These are phyloP conservation scores for Synanthedon tipuliformis DNA, from an alignment of 2,888 invertebrate genomes.

Conservation along the genomic window DNA sequence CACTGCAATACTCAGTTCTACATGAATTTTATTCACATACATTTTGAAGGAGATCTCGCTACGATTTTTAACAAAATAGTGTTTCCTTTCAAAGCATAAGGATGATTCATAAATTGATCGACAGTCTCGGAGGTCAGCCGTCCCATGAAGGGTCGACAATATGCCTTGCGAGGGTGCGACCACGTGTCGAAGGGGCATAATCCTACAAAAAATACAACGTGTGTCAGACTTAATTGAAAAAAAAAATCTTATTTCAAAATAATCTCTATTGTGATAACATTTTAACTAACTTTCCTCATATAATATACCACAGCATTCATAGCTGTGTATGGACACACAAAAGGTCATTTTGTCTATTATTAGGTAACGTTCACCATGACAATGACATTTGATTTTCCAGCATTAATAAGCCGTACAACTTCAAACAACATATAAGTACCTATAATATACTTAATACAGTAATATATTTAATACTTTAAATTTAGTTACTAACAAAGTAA, in stretches of 20 bases:
- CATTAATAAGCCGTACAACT: slow-evolving; percentile 41
- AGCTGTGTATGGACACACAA: not conserved
- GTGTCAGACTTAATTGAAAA: slow-evolving; percentile 55
- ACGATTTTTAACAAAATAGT: not conserved
- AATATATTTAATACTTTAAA: too few relatives aligned
- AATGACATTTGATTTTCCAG: slow-evolving; percentile 23
- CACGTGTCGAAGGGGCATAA: slow-evolving; percentile 60
- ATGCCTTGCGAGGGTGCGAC: slow-evolving; percentile 44
- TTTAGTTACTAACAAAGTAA: too few relatives aligned
- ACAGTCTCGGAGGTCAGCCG: slow-evolving; percentile 39
- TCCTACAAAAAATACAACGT: slow-evolving; percentile 47
- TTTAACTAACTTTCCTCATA: too few relatives aligned
- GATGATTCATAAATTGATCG: slow-evolving; percentile 47
- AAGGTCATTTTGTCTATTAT: not conserved
- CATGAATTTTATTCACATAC: too few relatives aligned
- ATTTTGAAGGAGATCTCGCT: too few relatives aligned
- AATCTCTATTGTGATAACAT: slow-evolving; percentile 12
- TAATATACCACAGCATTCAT: not conserved
- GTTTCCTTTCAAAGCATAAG: not conserved
- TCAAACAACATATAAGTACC: too few relatives aligned
- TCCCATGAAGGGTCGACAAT: slow-evolving; percentile 39
- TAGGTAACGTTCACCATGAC: not conserved
- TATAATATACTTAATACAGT: too few relatives aligned
- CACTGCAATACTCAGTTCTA: too few relatives aligned
- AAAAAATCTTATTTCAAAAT: slow-evolving; percentile 9